Evolutionary conservation across 2,797 vertebrate species (phyloP).

Genomic region (Sylvia borin): DNA sequence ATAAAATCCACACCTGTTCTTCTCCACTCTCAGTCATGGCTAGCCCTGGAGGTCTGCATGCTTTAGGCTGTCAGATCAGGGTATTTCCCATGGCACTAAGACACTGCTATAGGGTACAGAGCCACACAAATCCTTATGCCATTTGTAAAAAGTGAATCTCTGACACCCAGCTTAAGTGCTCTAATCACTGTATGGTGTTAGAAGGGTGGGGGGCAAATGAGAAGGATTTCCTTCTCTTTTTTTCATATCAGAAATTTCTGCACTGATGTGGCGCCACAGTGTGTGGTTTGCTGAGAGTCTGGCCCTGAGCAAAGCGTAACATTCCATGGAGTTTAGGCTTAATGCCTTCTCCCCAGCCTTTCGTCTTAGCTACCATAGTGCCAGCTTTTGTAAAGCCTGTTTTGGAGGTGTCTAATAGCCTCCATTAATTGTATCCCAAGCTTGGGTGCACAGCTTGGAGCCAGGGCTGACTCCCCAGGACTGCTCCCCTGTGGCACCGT

Average conservation of each 20-base stretch:
- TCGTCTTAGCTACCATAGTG: background rate
- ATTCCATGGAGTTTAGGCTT: slow-evolving; percentile 13
- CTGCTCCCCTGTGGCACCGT: background rate
- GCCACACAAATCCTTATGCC: background rate
- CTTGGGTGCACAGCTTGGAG: background rate
- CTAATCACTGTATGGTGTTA: background rate
- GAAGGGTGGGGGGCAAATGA: background rate
- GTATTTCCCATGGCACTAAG: background rate
- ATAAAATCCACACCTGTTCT: slow-evolving; percentile 28
- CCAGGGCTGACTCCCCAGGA: background rate
- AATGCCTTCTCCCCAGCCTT: slow-evolving; percentile 23
- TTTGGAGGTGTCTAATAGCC: background rate
- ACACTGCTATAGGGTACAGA: background rate
- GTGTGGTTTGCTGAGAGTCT: background rate
- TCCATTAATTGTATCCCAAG: rapidly evolving
- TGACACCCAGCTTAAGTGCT: background rate
- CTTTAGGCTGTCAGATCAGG: background rate
- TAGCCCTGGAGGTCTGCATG: background rate
- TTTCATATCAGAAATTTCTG: background rate
- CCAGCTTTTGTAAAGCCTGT: background rate
- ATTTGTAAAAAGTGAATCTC: background rate
- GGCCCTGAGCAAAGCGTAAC: background rate
- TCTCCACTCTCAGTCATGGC: background rate
- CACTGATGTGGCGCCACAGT: rapidly evolving
- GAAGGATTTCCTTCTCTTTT: background rate